These are phyloP conservation scores for Hirtodrosophila trivittata DNA, from an alignment of 2,888 invertebrate genomes.

Conservation along the genomic window DNA sequence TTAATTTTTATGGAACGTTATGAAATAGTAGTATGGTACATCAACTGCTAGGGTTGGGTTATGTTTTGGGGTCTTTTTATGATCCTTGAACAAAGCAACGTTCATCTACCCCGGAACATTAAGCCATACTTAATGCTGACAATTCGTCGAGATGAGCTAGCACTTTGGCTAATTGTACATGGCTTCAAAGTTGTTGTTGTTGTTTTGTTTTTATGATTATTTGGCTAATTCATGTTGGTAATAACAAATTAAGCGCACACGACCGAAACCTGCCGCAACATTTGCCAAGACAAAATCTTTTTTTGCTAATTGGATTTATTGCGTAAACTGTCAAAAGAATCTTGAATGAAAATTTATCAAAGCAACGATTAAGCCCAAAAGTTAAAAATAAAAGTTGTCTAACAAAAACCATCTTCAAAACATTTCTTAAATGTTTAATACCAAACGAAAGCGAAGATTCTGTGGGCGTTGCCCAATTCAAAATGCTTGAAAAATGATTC, in stretches of 20 bases:
- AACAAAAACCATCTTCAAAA: constrained; percentile 12
- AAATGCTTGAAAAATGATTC: constrained; percentile 51
- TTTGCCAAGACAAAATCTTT: constrained; percentile 37
- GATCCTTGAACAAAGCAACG: constrained; percentile 43
- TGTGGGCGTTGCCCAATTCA: constrained; percentile 29
- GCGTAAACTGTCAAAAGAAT: constrained; percentile 68
- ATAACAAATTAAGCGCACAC: constrained; percentile 66
- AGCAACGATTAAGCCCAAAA: constrained; percentile 30
- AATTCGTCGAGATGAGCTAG: constrained; percentile 60
- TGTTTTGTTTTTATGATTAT: constrained; percentile 8
- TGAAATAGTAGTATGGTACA: not conserved
- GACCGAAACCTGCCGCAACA: constrained; percentile 62
- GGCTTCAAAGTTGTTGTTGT: constrained; percentile 25
- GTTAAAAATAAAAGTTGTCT: constrained; percentile 38
- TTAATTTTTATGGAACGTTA: too few relatives aligned
- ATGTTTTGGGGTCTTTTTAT: not conserved
- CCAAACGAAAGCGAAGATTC: constrained; percentile 49
- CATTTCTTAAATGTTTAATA: constrained; percentile 4
- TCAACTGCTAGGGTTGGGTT: not conserved
- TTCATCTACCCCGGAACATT: constrained; percentile 51
- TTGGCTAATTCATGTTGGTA: constrained; percentile 58
- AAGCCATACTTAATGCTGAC: constrained; percentile 16
- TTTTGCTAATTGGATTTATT: constrained; percentile 70
- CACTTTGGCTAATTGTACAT: constrained; percentile 70
- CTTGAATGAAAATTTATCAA: constrained; percentile 70